phyloP scores from a whole-genome alignment of 2,888 invertebrate species.

The Platycheirus albimanus region DNA sequence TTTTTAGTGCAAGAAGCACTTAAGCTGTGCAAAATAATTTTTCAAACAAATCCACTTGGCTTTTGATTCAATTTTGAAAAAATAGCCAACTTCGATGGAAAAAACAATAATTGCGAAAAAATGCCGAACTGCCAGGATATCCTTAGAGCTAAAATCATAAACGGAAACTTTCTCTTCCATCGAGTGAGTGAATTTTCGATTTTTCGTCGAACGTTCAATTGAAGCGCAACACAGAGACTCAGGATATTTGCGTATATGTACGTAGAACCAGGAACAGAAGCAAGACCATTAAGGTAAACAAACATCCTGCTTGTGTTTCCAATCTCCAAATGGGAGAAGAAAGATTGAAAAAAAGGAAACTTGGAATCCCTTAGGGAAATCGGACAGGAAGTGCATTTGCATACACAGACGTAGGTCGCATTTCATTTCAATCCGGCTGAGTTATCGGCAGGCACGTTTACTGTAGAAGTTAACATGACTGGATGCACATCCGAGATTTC shows the following conservation, averaged over 20 bases:
- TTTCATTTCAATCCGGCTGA: not conserved
- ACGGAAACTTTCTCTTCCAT: not conserved
- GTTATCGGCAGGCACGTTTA: not conserved
- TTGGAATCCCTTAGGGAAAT: slow-evolving; percentile 10
- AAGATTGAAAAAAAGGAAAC: not conserved
- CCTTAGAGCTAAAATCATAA: slow-evolving; percentile 8
- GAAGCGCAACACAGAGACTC: not conserved
- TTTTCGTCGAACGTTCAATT: slow-evolving; percentile 20
- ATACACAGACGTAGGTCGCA: not conserved
- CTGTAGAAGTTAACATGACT: slow-evolving; percentile 8
- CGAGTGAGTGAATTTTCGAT: slow-evolving; percentile 20
- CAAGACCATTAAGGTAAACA: slow-evolving; percentile 35
- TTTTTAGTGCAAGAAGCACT: too few relatives aligned
- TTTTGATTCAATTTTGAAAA: slow-evolving; percentile 32
- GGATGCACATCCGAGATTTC: not conserved
- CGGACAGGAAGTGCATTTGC: slow-evolving; percentile 22
- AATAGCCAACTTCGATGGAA: slow-evolving; percentile 37
- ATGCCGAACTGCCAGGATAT: slow-evolving; percentile 26
- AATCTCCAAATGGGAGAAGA: not conserved
- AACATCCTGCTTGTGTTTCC: slow-evolving; percentile 24
- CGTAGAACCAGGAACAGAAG: not conserved
- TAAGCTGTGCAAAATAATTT: too few relatives aligned
- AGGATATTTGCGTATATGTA: slow-evolving; percentile 24
- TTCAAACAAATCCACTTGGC: too few relatives aligned
- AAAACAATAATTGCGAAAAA: too few relatives aligned